These are phyloP conservation scores for Drosophila busckii DNA, from an alignment of 1,140 invertebrate species.

Conservation along the genomic window DNA sequence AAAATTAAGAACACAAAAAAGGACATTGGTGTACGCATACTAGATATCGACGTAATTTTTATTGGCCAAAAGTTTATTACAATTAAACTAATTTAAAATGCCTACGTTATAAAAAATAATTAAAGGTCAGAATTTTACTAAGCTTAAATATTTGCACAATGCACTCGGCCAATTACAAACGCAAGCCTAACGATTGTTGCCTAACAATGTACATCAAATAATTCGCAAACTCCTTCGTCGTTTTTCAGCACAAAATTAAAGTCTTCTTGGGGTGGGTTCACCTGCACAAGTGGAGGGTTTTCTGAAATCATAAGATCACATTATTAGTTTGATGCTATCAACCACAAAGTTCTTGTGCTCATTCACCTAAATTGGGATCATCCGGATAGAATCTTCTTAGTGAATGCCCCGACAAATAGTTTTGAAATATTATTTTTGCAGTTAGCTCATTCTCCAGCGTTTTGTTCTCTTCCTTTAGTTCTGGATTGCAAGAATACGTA, in stretches of 20 bases:
- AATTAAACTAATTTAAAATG: slow-evolving; percentile 65
- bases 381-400: slow-evolving; percentile 69
- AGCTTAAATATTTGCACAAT: slow-evolving; percentile 74
- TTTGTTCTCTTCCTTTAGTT: slow-evolving; percentile 66
- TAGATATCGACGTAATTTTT: slow-evolving; percentile 30
- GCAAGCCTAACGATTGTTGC: slow-evolving; percentile 18
- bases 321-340: not conserved
- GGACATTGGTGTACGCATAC: slow-evolving; percentile 14
- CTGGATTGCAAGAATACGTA: slow-evolving; percentile 71
- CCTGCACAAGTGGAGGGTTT: slow-evolving; percentile 68
- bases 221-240: slow-evolving; percentile 74
- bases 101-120: slow-evolving; percentile 69
- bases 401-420: slow-evolving; percentile 61
- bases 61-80: slow-evolving; percentile 53
- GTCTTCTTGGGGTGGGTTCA: slow-evolving; percentile 73
- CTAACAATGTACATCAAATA: slow-evolving; percentile 72
- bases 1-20: too few relatives aligned
- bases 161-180: slow-evolving; percentile 60
- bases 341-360: not conserved
- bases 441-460: slow-evolving; percentile 66
- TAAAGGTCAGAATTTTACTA: slow-evolving; percentile 72
- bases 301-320: slow-evolving; percentile 33
- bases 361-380: slow-evolving; percentile 69
- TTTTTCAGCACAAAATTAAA: slow-evolving; percentile 68
- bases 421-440: slow-evolving; percentile 71